Percentiles rank a stretch among this genome's conserved stretches.
Conservation (phyloP, 2,797 vertebrate species). For the Bovichtus variegatus region DNA sequence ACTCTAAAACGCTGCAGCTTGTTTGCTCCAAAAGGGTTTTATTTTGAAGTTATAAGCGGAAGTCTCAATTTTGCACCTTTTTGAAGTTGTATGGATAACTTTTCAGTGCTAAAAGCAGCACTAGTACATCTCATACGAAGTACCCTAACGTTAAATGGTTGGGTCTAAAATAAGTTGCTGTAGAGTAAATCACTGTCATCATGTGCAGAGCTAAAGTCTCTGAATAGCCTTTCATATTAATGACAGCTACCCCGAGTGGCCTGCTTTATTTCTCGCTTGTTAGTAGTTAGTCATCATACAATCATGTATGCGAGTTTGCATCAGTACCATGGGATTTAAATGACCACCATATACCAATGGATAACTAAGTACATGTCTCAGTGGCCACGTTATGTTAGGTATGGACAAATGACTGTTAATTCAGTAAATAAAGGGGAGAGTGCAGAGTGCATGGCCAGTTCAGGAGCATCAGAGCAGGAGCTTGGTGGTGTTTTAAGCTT, state of each 20-base stretch:
- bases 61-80: background rate
- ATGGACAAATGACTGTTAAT: slow-evolving; percentile 5
- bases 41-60: slow-evolving; percentile 50
- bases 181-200: slow-evolving; percentile 1
- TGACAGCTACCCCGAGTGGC: background rate
- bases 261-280: background rate
- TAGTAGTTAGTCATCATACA: background rate
- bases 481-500: background rate
- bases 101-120: background rate
- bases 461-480: background rate
- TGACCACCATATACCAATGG: background rate
- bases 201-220: background rate
- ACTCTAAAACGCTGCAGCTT: background rate
- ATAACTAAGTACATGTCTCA: background rate
- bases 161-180: background rate
- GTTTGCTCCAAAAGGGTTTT: background rate
- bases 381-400: background rate
- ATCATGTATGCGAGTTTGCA: background rate
- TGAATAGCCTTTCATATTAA: background rate
- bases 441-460: background rate
- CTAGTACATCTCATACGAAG: background rate
- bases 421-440: background rate
- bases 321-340: background rate
- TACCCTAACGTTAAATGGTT: background rate
- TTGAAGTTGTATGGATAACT: background rate